Evolutionary conservation across 2,888 invertebrate species (phyloP), one percentile per base, ranked within the genome.

Genomic region (Drosophila borborema): DNA sequence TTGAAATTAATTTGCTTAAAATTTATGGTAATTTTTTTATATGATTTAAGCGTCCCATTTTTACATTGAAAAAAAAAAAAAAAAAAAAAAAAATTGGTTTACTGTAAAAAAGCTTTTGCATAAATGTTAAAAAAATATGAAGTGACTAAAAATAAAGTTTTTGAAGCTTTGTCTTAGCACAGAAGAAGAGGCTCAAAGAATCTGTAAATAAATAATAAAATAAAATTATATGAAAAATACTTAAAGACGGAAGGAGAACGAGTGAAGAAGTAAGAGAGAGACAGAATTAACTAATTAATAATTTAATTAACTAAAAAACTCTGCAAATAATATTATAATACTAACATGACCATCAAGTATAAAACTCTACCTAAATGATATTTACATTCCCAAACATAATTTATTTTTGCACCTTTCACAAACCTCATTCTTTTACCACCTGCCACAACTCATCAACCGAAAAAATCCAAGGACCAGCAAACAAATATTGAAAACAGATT

Each of bases 361-460:
- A 18, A 1, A 18, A n/a, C n/a, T n/a, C n/a, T n/a, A n/a, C n/a
- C 12, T 12, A 36, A 10, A 3, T 10, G 5, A n/a, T 51, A 36
- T 23, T 16, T 16, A 31, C 40, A 41, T 18, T 41, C 14, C 14
- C 1, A 31, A 18, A 3, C 10, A 10, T 38, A 7, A 53, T 23
- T 53, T 16, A 36, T 53, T 23, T 23, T 9, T 38, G 38, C 16
- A 16, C 38, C 36, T 54, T 23, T 20, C 38, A 23, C 38, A 31
- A n/a, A 20, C 28, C 20, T 28, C 20, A 34, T 48, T 12, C 10
- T 46, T 64, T 64, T 40, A 64, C 38, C 67, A 67, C 45, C 66
- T 51, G 66, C 18, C 53, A 34, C 23, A 53, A 51, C 10, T 18
- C 2, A 23, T 34, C 66, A 66, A 45, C 23, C 3, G 10, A 40